phyloP scores from a whole-genome alignment of 2,797 vertebrate species.

The Lacerta agilis region DNA sequence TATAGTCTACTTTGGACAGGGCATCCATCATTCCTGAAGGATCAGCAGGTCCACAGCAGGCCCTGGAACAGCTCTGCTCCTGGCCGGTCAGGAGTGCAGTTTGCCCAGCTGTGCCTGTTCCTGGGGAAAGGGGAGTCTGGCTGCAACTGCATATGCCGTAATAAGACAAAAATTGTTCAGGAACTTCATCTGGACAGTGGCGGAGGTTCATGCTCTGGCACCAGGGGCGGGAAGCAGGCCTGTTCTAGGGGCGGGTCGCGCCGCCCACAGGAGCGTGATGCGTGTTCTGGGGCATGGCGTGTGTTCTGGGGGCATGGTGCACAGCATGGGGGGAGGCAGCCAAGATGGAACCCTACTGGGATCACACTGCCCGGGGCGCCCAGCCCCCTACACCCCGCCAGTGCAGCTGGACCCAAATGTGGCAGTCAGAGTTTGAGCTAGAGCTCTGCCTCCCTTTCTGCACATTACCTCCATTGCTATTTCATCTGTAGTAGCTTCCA shows the following conservation, averaged over 20 bases:
- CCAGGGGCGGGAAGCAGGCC: too few relatives aligned
- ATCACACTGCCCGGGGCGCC: too few relatives aligned
- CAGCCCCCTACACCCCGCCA: too few relatives aligned
- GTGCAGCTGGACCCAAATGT: not conserved
- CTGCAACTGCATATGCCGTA: not conserved
- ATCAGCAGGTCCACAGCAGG: not conserved
- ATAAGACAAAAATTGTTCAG: not conserved
- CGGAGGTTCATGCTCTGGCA: too few relatives aligned
- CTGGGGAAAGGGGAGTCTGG: not conserved
- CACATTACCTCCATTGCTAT: not conserved
- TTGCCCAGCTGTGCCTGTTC: not conserved
- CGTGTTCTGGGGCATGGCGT: too few relatives aligned
- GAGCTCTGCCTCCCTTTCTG: not conserved
- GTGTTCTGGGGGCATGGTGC: too few relatives aligned
- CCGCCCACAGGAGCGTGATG: too few relatives aligned
- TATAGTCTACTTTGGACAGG: not conserved
- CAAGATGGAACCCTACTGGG: too few relatives aligned
- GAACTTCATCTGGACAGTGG: not conserved
- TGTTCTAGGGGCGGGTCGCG: too few relatives aligned
- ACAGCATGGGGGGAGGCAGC: too few relatives aligned
- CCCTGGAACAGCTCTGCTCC: not conserved
- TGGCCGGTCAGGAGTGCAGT: not conserved
- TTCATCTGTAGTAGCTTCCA: not conserved
- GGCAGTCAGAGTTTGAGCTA: not conserved
- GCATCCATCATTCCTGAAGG: too few relatives aligned